Percentiles rank a stretch among this genome's conserved stretches.
Evolutionary conservation across 2,888 invertebrate genomes (phyloP).

Genomic region (Ecliptopera silaceata): DNA sequence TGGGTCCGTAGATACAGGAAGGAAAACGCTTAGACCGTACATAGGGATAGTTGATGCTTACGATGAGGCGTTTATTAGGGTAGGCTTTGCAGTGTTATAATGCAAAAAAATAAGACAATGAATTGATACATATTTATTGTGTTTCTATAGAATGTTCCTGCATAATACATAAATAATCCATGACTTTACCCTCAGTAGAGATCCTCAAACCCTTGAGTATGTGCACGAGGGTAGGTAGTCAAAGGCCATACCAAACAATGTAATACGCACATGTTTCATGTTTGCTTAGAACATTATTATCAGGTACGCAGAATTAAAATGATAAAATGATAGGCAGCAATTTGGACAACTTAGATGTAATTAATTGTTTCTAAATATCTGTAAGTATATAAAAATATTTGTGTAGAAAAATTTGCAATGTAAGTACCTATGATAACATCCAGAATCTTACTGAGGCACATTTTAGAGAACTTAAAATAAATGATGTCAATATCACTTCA

Average conservation of each 20-base stretch:
- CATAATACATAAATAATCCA: slow-evolving; percentile 48
- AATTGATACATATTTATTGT: slow-evolving; percentile 64
- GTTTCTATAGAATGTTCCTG: slow-evolving; percentile 69
- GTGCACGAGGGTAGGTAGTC: background rate
- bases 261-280: slow-evolving; percentile 1
- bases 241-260: slow-evolving; percentile 1
- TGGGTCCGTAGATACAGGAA: too few species aligned
- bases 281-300: slow-evolving; percentile 20
- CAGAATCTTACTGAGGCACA: slow-evolving; percentile 17
- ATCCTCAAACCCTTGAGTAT: background rate
- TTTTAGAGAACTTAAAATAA: slow-evolving; percentile 14
- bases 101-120: slow-evolving; percentile 40
- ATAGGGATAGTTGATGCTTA: too few species aligned
- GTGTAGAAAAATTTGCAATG: slow-evolving; percentile 23
- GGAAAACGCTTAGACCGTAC: too few species aligned
- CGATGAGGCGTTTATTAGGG: too few species aligned
- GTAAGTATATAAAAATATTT: slow-evolving; percentile 39
- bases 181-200: background rate
- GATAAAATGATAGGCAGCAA: slow-evolving; percentile 54
- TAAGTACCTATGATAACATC: slow-evolving; percentile 7
- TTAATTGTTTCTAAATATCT: slow-evolving; percentile 22
- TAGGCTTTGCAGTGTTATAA: too few species aligned
- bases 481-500: slow-evolving; percentile 22
- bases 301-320: slow-evolving; percentile 41
- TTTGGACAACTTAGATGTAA: slow-evolving; percentile 46